Evolutionary conservation across 1,140 invertebrate species (phyloP).

Genomic region (Arion vulgaris): DNA sequence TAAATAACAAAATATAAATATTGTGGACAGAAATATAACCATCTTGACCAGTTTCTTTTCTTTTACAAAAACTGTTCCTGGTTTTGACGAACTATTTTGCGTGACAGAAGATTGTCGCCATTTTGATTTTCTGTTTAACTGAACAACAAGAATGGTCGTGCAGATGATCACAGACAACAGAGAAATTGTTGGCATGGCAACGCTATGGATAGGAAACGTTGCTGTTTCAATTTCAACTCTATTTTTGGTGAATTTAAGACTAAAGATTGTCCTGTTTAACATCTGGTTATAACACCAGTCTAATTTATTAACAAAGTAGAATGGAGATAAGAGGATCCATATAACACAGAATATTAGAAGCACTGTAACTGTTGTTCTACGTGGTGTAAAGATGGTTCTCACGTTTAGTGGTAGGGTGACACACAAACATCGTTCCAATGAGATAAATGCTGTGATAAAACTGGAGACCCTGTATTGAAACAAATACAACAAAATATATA

Average conservation of each 20-base stretch:
- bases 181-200: not conserved
- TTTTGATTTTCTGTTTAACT: not conserved
- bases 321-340: not conserved
- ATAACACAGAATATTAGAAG: not conserved
- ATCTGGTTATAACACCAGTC: not conserved
- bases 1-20: conserved; percentile 2
- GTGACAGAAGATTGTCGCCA: not conserved
- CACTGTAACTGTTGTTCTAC: not conserved
- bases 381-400: not conserved
- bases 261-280: not conserved
- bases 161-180: not conserved
- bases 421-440: not conserved
- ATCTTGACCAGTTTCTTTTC: not conserved
- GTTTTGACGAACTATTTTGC: not conserved
- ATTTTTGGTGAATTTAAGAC: not conserved
- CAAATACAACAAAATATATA: too few species aligned
- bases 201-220: not conserved
- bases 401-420: not conserved
- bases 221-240: not conserved
- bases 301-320: not conserved
- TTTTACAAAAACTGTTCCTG: too few species aligned
- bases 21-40: not conserved
- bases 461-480: not conserved
- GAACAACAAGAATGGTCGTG: not conserved
- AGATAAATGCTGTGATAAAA: not conserved